Conservation (phyloP, 2,888 invertebrate species). For the Drosophila borealis region DNA sequence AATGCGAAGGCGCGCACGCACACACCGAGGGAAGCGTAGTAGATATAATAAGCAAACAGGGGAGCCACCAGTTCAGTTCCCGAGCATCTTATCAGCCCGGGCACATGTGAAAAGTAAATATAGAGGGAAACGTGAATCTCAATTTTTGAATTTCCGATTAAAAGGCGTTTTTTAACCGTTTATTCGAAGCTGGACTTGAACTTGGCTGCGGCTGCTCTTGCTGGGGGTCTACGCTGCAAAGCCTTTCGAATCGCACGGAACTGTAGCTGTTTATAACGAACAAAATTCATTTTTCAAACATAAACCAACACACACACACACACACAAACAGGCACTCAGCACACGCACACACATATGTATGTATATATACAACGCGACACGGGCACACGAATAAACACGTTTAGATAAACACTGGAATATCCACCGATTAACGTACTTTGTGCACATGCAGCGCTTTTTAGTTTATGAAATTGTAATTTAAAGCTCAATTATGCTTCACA, state of each 20-base stretch:
- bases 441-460: conserved; percentile 19
- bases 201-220: conserved; percentile 32
- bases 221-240: not conserved
- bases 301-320: conserved; percentile 32
- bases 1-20: conserved; percentile 18
- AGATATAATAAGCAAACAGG: conserved; percentile 48
- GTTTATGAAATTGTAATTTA: conserved; percentile 13
- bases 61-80: conserved; percentile 28
- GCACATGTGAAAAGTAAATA: conserved; percentile 65
- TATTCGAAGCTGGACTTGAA: conserved; percentile 56
- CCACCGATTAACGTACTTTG: conserved; percentile 18
- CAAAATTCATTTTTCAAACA: conserved; percentile 54
- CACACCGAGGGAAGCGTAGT: conserved; percentile 16
- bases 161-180: conserved; percentile 3
- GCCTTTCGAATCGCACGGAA: conserved; percentile 16
- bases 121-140: conserved; percentile 20
- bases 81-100: conserved; percentile 47
- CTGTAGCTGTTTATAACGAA: conserved; percentile 48
- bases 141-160: no score
- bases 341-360: not conserved
- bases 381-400: conserved; percentile 9
- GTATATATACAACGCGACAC: conserved; percentile 3
- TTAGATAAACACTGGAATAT: not conserved
- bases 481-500: conserved; percentile 28
- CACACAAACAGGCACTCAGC: conserved; percentile 6